These are phyloP conservation scores for Amphiprion clarkii DNA, from an alignment of 2,797 vertebrate genomes.

Conservation along the genomic window DNA sequence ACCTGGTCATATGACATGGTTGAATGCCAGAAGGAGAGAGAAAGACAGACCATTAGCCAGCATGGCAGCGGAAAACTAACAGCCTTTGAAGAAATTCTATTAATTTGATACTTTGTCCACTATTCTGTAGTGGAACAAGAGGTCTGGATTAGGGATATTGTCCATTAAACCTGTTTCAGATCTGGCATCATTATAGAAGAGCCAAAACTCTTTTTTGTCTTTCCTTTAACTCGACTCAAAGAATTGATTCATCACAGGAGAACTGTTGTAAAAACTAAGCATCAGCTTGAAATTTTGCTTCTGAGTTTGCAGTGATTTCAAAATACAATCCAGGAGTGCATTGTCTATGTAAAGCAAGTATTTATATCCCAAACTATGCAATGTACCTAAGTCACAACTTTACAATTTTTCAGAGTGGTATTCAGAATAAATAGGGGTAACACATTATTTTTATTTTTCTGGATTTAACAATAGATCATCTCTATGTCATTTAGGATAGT, in stretches of 20 bases:
- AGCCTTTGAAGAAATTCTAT: constrained; percentile 70
- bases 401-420: neutral
- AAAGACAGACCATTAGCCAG: constrained; percentile 57
- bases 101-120: constrained; percentile 73
- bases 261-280: neutral
- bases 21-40: constrained; percentile 39
- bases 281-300: neutral
- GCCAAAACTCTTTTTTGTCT: constrained; percentile 1
- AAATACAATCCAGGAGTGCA: neutral
- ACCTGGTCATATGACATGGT: constrained; percentile 20
- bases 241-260: neutral
- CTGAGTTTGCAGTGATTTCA: neutral
- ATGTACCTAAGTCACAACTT: too few relatives aligned
- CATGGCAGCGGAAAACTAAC: constrained; percentile 60
- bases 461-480: neutral
- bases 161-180: constrained; percentile 71
- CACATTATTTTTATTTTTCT: neutral
- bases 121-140: constrained; percentile 65
- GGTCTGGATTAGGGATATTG: constrained; percentile 56
- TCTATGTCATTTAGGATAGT: neutral
- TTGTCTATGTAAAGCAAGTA: neutral
- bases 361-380: too few relatives aligned
- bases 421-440: too few relatives aligned
- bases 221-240: constrained; percentile 2
- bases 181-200: neutral